Percentiles rank a stretch among this genome's conserved stretches.
Evolutionary conservation across 2,888 invertebrate genomes (phyloP).

Genomic region (Hypomecis punctinalis): DNA sequence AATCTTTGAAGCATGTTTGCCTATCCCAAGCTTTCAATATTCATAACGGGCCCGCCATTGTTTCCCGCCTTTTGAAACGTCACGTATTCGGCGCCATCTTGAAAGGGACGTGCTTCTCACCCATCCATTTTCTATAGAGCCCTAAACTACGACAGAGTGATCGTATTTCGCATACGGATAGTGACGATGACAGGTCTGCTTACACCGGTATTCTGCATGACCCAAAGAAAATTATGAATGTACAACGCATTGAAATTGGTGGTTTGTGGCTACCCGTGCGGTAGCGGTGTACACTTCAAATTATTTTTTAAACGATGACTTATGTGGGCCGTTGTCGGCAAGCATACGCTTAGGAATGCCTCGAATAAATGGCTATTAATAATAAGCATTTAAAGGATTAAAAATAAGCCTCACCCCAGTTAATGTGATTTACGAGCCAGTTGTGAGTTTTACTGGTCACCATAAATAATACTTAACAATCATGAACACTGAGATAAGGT

Average conservation of each 20-base stretch:
- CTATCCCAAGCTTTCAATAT: constrained; percentile 75
- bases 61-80: constrained; percentile 75
- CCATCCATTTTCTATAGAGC: constrained; percentile 64
- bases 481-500: constrained; percentile 57
- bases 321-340: constrained; percentile 52
- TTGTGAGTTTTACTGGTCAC: constrained; percentile 53
- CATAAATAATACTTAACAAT: constrained; percentile 64
- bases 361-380: constrained; percentile 38
- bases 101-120: constrained; percentile 73
- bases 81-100: constrained; percentile 80
- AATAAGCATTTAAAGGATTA: constrained; percentile 43
- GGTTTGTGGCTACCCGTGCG: constrained; percentile 59
- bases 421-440: constrained; percentile 59
- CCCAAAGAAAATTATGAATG: constrained; percentile 80
- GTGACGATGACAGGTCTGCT: constrained; percentile 56
- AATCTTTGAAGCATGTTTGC: constrained; percentile 65
- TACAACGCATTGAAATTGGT: constrained; percentile 65
- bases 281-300: constrained; percentile 61
- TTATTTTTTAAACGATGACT: constrained; percentile 56
- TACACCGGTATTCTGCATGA: constrained; percentile 69
- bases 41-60: constrained; percentile 79
- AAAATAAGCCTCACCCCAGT: constrained; percentile 48
- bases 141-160: constrained; percentile 49
- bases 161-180: constrained; percentile 41
- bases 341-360: constrained; percentile 55